Evolutionary conservation across 2,888 invertebrate genomes (phyloP), one percentile per base, ranked within the genome.

Genomic region (Ferdinandea cuprea): DNA sequence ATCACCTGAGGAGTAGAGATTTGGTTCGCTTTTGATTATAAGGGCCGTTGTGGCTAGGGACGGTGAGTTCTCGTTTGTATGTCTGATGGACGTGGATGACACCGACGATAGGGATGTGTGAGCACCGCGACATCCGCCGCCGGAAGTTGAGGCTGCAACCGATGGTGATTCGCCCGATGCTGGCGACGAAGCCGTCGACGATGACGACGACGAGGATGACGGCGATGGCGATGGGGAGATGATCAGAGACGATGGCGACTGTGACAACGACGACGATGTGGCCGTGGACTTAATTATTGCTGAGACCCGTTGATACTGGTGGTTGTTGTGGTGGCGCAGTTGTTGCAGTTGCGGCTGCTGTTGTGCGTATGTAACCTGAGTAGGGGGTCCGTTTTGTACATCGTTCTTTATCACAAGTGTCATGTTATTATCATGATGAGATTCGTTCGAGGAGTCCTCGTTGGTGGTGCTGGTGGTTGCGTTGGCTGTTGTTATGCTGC

Each of bases 1-100:
- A 85, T 90, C 90, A 78, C 89, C 90, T 56, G 89, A 89, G 44
- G 89, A 90, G 85, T 90, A 90, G 35, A 90, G 88, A 89, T 90
- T 90, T 86, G 90, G 90, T 87, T 90, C 90, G 37, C 89, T 88
- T 87, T 90, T 90, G 28, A 89, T 89, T 63, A 89, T 89, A 56
- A 83, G 73, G 85, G 90, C 90, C 73, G 90, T 88, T 28, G 90
- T 89, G 86, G 90, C 89, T 88, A 90, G 87, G 88, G 90, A 90
- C 88, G 90, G 90, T 87, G 90, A 90, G 85, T 73, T 83, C 72
- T 78, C 77, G 78, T 83, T 83, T 28, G 66, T 56, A 44, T 78
- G 78, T 63, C 78, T 46, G 28, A 83, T 78, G 28, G 83, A 83
- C 77, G 72, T 63, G 56, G 76, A 73, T 73, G 83, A 72, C 68